Evolutionary conservation across 2,888 invertebrate genomes (phyloP), one percentile per base, ranked within the genome.

Genomic region (Harpalus rufipes): DNA sequence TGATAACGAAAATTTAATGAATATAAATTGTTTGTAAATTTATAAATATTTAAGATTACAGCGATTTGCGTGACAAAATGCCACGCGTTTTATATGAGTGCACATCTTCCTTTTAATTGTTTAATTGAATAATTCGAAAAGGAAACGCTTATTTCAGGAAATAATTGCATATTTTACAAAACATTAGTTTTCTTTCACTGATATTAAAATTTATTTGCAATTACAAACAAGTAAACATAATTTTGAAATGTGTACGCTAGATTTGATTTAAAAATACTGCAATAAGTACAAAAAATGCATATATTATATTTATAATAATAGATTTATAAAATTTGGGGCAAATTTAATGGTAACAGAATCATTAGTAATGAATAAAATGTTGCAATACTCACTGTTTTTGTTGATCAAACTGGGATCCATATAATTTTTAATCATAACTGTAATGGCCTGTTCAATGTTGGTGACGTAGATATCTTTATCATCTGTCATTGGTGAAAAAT

Each of bases 381-480:
- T 61, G 56, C 65, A 74, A 32, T 87, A 91, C 92, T 92, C 88
- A 93, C 93, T 90, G 87, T 92, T 92, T 88, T 91, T 87, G 25
- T 85, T 83, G 39, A 87, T 87, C 56, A 88, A 92, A 87, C 92
- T 93, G 1, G 92, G 91, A 88, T 94, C 93, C 87, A 93, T 92
- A 90, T 96, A 96, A 90, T 96, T 96, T 88, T 95, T 93, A 87
- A 97, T 96, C 88, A 95, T 95, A 14, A 97, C 95, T 81, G 96
- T 96, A 86, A 97, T 95, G 16, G 95, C 95, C 91, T 97, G 97
- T 90, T 97, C 96, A 87, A 97, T 94, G 90, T 96, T 96, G 84
- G 95, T 94, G 51, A 96, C 96, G 89, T 96, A 97, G 85, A 96
- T 94, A 58, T 95, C 94, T n/a, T 93, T 91, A 88, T 96, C 95